A percentile compares a stretch with the other conserved stretches of the same genome.
phyloP scores from a whole-genome alignment of 2,888 invertebrate species.

The Alloscopus bannaensis region DNA sequence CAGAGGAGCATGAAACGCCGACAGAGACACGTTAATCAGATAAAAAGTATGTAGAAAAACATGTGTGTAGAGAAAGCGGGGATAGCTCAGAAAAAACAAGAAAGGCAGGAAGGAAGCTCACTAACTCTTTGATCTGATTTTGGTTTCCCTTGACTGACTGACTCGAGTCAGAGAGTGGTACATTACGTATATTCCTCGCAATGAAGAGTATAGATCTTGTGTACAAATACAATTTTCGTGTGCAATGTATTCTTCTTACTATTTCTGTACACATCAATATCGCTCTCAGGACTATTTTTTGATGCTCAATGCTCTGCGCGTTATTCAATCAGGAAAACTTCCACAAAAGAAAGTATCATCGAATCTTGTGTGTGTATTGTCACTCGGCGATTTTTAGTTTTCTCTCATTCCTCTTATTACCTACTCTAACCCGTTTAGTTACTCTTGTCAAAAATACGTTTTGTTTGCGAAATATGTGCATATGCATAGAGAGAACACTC shows the following conservation, averaged over 20 bases:
- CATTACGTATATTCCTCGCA: too few relatives aligned
- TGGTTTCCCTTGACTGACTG: slow-evolving; percentile 45
- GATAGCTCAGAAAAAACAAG: slow-evolving; percentile 14
- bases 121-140: slow-evolving; percentile 63
- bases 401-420: slow-evolving; percentile 5
- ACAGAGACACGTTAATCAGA: slow-evolving; percentile 62
- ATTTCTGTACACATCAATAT: too few relatives aligned
- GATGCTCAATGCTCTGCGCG: too few relatives aligned
- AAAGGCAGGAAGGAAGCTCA: slow-evolving; percentile 55
- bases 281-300: too few relatives aligned
- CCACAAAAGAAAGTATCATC: too few relatives aligned
- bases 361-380: neutral
- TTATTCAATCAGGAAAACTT: too few relatives aligned
- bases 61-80: slow-evolving; percentile 12
- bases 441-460: neutral
- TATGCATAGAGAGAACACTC: neutral
- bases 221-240: neutral
- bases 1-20: slow-evolving; percentile 55
- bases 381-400: slow-evolving; percentile 14
- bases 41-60: slow-evolving; percentile 50
- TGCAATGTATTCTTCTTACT: too few relatives aligned
- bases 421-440: neutral
- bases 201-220: too few relatives aligned
- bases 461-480: neutral
- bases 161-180: too few relatives aligned